Conservation (phyloP, 1,140 invertebrate genomes). For the Drosophila pallidifrons region DNA sequence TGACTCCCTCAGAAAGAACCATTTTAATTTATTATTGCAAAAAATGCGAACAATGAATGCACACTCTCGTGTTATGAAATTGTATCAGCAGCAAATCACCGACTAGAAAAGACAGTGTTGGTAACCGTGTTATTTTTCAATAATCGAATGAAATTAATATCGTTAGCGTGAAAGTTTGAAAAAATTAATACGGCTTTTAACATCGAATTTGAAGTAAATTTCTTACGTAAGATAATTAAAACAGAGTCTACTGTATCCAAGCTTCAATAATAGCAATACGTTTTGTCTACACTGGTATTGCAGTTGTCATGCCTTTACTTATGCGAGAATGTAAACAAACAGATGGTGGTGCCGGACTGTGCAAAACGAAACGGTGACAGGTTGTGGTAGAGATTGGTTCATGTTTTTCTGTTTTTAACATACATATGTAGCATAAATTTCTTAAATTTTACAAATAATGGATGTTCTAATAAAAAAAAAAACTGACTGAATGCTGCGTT, state of each 20-base stretch:
- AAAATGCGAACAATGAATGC: slow-evolving; percentile 16
- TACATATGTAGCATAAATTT: no score
- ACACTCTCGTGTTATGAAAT: slow-evolving; percentile 47
- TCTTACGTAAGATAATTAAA: neutral
- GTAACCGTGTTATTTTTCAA: slow-evolving; percentile 14
- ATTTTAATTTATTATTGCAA: slow-evolving; percentile 43
- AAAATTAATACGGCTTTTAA: slow-evolving; percentile 1
- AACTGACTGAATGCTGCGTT: no score
- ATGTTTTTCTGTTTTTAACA: no score
- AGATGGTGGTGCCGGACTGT: slow-evolving; percentile 5
- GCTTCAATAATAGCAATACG: neutral
- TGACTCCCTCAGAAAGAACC: slow-evolving; percentile 80
- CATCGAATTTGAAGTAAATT: neutral
- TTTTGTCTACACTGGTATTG: neutral
- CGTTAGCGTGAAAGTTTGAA: slow-evolving; percentile 14
- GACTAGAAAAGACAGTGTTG: slow-evolving; percentile 41
- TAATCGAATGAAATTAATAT: neutral
- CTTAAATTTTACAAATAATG: no score
- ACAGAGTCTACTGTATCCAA: slow-evolving; percentile 17
- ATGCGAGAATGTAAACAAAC: slow-evolving; percentile 39
- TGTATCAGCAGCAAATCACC: slow-evolving; percentile 24
- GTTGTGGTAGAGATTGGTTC: neutral
- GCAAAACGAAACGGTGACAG: neutral
- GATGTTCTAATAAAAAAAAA: no score
- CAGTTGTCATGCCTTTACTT: slow-evolving; percentile 3